A percentile compares a stretch with the other conserved stretches of the same genome.
Evolutionary conservation across 2,888 invertebrate species (phyloP).

Genomic region (Neoaliturus tenellus): DNA sequence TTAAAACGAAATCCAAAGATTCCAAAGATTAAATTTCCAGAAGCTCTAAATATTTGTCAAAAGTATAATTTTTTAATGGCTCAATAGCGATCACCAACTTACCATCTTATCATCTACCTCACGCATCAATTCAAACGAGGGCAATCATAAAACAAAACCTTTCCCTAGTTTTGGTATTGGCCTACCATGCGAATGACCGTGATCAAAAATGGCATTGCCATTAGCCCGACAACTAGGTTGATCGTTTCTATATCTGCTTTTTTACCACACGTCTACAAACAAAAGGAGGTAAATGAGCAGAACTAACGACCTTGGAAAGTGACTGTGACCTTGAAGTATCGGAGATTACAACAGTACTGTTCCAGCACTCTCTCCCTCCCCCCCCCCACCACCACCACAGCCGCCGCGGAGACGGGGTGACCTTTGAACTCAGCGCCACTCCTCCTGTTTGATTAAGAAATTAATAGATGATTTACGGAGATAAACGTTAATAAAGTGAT

Average conservation of each 20-base stretch:
- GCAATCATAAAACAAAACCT: no score
- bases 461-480: constrained; percentile 11
- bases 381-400: not conserved
- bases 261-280: not conserved
- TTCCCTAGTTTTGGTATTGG: no score
- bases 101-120: no score
- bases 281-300: not conserved
- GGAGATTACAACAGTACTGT: constrained; percentile 16
- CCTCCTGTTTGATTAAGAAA: not conserved
- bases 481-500: not conserved
- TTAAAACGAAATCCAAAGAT: no score
- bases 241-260: not conserved
- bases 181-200: no score
- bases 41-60: no score
- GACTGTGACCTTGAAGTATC: constrained; percentile 21
- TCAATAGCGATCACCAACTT: no score
- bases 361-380: not conserved
- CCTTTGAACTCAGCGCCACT: not conserved
- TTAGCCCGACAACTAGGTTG: no score
- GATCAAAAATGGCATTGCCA: no score
- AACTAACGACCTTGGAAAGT: constrained; percentile 27
- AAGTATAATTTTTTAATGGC: no score
- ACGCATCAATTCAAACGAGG: no score
- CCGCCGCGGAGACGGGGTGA: not conserved
- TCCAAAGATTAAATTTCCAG: no score